A percentile compares a stretch with the other conserved stretches of the same genome.
Conservation (phyloP, 2,888 invertebrate genomes). For the Ceratothoa steindachneri region DNA sequence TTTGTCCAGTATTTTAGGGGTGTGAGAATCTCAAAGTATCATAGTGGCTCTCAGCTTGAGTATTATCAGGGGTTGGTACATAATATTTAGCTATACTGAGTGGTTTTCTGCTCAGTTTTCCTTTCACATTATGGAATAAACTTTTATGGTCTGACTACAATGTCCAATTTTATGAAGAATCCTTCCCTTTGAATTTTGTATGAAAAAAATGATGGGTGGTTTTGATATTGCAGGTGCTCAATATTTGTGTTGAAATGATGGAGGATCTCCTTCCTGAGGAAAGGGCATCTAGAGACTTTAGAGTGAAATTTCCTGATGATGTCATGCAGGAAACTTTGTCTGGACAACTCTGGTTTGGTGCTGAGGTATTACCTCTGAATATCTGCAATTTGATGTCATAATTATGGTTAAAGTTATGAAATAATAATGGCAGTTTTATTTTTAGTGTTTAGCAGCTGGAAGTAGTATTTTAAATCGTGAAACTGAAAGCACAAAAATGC, state of each 20-base stretch:
- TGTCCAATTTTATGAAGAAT: too few species aligned
- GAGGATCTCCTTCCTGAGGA: slow-evolving; percentile 76
- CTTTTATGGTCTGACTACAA: too few species aligned
- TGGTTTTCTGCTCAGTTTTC: too few species aligned
- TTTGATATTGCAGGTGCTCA: slow-evolving; percentile 80
- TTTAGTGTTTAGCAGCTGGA: slow-evolving; percentile 92
- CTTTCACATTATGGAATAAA: too few species aligned
- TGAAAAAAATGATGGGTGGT: too few species aligned
- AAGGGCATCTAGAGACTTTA: slow-evolving; percentile 85
- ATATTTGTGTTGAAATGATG: slow-evolving; percentile 91
- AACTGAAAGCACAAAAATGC: slow-evolving; percentile 89
- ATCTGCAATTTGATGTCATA: not conserved
- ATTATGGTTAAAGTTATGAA: not conserved
- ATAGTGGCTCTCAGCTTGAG: too few species aligned
- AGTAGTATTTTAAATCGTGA: slow-evolving; percentile 97
- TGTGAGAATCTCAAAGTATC: too few species aligned
- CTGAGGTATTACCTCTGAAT: slow-evolving; percentile 76
- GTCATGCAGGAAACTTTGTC: slow-evolving; percentile 96
- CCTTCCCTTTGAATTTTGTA: too few species aligned
- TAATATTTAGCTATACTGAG: too few species aligned
- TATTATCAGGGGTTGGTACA: too few species aligned
- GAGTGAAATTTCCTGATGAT: slow-evolving; percentile 98
- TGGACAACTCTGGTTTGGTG: slow-evolving; percentile 98
- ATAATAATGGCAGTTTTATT: not conserved
- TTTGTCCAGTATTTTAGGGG: too few species aligned